phyloP scores from a whole-genome alignment of 2,888 invertebrate species.

The Itoplectis maculator region DNA sequence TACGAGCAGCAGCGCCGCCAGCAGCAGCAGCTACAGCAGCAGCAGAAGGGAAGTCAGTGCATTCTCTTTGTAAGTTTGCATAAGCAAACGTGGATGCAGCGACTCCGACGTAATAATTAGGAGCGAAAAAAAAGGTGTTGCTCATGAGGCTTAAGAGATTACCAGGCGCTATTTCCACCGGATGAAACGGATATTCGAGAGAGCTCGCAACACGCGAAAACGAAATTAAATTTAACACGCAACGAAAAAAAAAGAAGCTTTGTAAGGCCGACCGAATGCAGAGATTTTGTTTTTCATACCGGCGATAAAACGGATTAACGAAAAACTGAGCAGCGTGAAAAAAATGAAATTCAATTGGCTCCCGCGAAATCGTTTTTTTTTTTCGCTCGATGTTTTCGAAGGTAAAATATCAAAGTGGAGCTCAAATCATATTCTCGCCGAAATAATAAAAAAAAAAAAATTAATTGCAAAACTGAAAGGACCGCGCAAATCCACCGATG shows the following conservation, averaged over 20 bases:
- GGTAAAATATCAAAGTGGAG: not conserved
- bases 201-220: not conserved
- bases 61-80: constrained; percentile 7
- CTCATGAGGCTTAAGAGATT: constrained; percentile 19
- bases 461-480: not conserved
- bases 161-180: not conserved
- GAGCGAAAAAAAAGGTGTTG: constrained; percentile 36
- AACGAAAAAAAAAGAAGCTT: not conserved
- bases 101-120: constrained; percentile 48
- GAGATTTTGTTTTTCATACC: too few species aligned
- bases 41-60: not conserved
- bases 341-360: too few species aligned
- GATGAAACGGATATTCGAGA: not conserved
- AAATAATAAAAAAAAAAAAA: not conserved
- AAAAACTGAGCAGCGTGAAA: too few species aligned
- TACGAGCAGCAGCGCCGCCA: constrained; percentile 17
- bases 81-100: constrained; percentile 39
- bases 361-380: too few species aligned
- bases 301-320: too few species aligned
- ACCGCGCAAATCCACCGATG: not conserved
- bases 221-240: not conserved
- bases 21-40: constrained; percentile 32
- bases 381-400: not conserved
- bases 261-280: not conserved
- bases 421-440: not conserved